These are phyloP conservation scores for Dinomys branickii DNA, from an alignment of 2,113 vertebrate species.

Conservation along the genomic window DNA sequence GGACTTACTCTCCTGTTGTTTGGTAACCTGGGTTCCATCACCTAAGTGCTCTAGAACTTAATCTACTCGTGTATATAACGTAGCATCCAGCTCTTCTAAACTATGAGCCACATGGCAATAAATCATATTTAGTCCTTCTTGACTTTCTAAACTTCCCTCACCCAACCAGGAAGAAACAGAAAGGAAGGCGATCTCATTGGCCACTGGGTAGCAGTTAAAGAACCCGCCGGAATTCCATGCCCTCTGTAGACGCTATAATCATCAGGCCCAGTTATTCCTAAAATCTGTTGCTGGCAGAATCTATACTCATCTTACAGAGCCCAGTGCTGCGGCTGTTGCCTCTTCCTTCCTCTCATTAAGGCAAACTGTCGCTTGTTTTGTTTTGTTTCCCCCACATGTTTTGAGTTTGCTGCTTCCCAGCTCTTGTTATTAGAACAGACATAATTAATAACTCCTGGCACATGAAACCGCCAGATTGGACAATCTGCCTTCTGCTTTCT, in stretches of 20 bases:
- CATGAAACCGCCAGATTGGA: conserved; percentile 76
- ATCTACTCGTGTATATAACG: conserved; percentile 25
- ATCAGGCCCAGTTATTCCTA: conserved; percentile 24
- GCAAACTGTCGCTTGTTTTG: conserved; percentile 70
- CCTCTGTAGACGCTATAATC: neutral
- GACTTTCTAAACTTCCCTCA: neutral
- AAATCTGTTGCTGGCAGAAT: conserved; percentile 59
- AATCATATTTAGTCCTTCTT: neutral
- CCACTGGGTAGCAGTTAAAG: conserved; percentile 12
- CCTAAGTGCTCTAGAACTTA: neutral
- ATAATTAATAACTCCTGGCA: conserved; percentile 88
- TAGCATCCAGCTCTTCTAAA: neutral
- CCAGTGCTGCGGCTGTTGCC: neutral
- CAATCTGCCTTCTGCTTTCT: conserved; percentile 83
- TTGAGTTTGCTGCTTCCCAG: conserved; percentile 84
- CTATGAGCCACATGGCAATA: neutral
- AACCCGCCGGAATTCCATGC: neutral
- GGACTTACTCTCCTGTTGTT: neutral
- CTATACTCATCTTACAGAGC: neutral
- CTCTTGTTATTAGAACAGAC: conserved; percentile 84
- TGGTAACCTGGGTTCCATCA: neutral
- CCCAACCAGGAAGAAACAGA: neutral
- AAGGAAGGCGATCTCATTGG: neutral
- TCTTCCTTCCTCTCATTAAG: conserved; percentile 70
- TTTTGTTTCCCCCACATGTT: conserved; percentile 85